Evolutionary conservation across 2,113 vertebrate genomes (phyloP).

Genomic region (Hippocampus guttulatus): DNA sequence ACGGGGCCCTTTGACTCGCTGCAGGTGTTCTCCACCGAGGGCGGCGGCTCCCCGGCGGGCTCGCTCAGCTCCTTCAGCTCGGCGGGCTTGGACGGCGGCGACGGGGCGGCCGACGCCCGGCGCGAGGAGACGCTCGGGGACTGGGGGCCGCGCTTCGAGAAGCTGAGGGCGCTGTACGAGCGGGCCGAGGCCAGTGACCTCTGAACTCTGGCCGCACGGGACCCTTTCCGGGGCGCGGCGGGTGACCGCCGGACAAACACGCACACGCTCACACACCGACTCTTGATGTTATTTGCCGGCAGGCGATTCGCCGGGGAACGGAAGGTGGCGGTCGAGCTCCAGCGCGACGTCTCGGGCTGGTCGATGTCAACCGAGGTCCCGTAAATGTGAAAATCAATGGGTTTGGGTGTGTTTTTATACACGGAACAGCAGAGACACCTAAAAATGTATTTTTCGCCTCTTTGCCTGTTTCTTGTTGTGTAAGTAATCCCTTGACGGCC

Average conservation of each 20-base stretch:
- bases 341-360: conserved; percentile 20
- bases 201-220: conserved; percentile 46
- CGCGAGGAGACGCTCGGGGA: conserved; percentile 70
- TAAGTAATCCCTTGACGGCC: conserved; percentile 31
- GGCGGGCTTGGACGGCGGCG: conserved; percentile 60
- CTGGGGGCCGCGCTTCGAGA: conserved; percentile 84
- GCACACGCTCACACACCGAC: conserved; percentile 1
- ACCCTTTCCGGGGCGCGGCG: conserved; percentile 3
- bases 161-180: conserved; percentile 77
- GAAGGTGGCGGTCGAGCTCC: conserved; percentile 3
- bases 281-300: conserved; percentile 22
- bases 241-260: conserved; percentile 10
- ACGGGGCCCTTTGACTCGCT: conserved; percentile 72
- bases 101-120: conserved; percentile 23
- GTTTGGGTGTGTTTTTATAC: not conserved
- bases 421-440: conserved; percentile 16
- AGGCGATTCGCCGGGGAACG: conserved; percentile 24
- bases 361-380: conserved; percentile 19
- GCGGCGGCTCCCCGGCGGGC: conserved; percentile 72
- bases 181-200: conserved; percentile 69
- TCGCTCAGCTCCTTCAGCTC: conserved; percentile 81
- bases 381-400: conserved; percentile 22
- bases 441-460: conserved; percentile 41
- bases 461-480: conserved; percentile 32
- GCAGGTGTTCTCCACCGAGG: conserved; percentile 80